Evolutionary conservation across 92 coral and sea anemone species (phyloP).

Genomic region (Porites rus): DNA sequence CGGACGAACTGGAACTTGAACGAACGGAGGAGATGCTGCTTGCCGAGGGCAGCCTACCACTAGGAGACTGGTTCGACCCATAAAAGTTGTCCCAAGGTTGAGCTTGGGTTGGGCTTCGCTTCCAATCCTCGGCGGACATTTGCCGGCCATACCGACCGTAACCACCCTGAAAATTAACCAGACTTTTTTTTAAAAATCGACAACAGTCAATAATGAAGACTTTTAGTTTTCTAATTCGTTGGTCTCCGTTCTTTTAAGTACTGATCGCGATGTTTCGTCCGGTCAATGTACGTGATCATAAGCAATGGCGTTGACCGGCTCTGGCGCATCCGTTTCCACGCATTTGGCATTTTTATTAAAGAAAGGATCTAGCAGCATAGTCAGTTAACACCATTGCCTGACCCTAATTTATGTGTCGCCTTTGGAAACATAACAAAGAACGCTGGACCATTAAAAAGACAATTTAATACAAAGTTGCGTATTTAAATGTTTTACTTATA

Average conservation of each 20-base stretch:
- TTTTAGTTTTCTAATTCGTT: no score
- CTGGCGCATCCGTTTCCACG: no score
- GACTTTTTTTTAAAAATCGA: not conserved
- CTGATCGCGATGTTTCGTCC: no score
- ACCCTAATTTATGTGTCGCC: not conserved
- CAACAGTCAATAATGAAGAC: not conserved
- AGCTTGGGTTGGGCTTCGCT: slow-evolving; percentile 63
- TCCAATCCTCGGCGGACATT: slow-evolving; percentile 81
- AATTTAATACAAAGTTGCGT: no score
- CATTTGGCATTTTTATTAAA: no score
- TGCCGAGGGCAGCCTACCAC: slow-evolving; percentile 58
- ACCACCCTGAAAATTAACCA: slow-evolving; percentile 42
- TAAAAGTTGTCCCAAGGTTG: slow-evolving; percentile 70
- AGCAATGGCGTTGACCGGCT: no score
- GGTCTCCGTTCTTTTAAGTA: no score
- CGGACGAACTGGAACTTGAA: slow-evolving; percentile 87
- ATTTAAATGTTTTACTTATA: no score
- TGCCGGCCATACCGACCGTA: slow-evolving; percentile 79
- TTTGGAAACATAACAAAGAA: not conserved
- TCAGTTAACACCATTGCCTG: not conserved
- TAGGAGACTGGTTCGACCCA: slow-evolving; percentile 52
- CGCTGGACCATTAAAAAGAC: not conserved
- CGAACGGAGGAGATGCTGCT: slow-evolving; percentile 73
- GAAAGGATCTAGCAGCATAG: no score
- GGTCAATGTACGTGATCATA: no score